Evolutionary conservation across 2,888 invertebrate species (phyloP).

Genomic region (Plebejus melissa): DNA sequence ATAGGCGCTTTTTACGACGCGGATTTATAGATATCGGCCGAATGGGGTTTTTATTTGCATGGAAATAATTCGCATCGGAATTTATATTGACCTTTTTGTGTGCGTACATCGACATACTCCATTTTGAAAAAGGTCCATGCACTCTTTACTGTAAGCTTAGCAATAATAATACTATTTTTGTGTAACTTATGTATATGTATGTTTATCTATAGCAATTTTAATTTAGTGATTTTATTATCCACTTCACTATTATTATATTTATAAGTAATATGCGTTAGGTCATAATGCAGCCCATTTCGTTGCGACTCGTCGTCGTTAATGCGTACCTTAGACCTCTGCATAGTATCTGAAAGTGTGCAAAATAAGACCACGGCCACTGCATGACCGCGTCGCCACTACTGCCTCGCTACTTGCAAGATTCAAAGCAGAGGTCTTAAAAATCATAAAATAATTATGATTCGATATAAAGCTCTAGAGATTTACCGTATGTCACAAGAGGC

Average conservation of each 20-base stretch:
- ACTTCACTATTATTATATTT: too few species aligned
- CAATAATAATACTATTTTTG: not conserved
- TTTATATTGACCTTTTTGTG: slow-evolving; percentile 6
- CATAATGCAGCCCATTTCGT: too few species aligned
- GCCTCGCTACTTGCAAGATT: too few species aligned
- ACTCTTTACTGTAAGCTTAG: not conserved
- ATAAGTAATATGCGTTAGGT: too few species aligned
- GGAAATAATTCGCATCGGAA: slow-evolving; percentile 4
- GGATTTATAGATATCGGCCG: slow-evolving; percentile 5
- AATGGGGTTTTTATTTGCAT: slow-evolving; percentile 13
- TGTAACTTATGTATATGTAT: too few species aligned
- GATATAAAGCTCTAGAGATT: not conserved
- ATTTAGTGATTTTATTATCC: too few species aligned
- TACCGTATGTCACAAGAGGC: slow-evolving; percentile 19
- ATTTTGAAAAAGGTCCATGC: not conserved
- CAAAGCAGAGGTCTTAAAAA: not conserved
- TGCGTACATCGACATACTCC: not conserved
- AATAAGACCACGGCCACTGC: too few species aligned
- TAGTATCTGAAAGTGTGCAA: too few species aligned
- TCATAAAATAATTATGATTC: not conserved
- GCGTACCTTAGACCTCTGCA: too few species aligned
- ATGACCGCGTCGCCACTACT: too few species aligned
- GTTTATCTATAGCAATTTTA: too few species aligned
- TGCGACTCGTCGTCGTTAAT: too few species aligned
- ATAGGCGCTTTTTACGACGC: slow-evolving; percentile 14